Percentiles rank a stretch among this genome's conserved stretches.
phyloP scores from a whole-genome alignment of 2,888 invertebrate genomes.

The Osmoderma eremita region DNA sequence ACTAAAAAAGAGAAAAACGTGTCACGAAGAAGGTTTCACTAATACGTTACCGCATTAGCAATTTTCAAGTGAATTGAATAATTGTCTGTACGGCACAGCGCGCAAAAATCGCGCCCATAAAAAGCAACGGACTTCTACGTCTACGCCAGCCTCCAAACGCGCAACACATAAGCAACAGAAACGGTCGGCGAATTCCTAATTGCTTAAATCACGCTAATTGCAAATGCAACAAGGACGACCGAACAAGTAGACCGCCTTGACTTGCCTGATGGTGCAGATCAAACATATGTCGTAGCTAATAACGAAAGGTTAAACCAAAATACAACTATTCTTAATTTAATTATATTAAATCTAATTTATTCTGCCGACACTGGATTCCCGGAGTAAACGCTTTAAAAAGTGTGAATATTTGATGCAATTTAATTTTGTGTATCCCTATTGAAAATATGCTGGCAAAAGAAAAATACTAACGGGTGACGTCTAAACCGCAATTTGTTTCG shows the following conservation, averaged over 20 bases:
- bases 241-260: conserved; percentile 34
- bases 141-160: background rate
- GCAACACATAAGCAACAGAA: conserved; percentile 12
- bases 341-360: conserved; percentile 8
- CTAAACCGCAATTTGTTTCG: conserved; percentile 21
- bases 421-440: too few species aligned
- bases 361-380: background rate
- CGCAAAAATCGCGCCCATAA: background rate
- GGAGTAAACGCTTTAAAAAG: too few species aligned
- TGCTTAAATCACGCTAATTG: conserved; percentile 39
- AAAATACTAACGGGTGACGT: conserved; percentile 4
- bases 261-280: conserved; percentile 26
- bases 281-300: conserved; percentile 20
- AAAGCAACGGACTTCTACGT: conserved; percentile 5
- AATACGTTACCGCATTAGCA: conserved; percentile 16
- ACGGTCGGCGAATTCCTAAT: conserved; percentile 34
- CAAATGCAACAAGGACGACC: conserved; percentile 38
- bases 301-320: background rate
- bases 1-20: background rate
- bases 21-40: conserved; percentile 8
- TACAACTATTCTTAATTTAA: conserved; percentile 7
- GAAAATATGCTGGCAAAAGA: background rate
- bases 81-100: conserved; percentile 6
- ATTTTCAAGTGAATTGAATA: conserved; percentile 11
- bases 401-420: background rate